Evolutionary conservation across 2,888 invertebrate species (phyloP).

Genomic region (Bursaphelenchus okinawaensis): DNA sequence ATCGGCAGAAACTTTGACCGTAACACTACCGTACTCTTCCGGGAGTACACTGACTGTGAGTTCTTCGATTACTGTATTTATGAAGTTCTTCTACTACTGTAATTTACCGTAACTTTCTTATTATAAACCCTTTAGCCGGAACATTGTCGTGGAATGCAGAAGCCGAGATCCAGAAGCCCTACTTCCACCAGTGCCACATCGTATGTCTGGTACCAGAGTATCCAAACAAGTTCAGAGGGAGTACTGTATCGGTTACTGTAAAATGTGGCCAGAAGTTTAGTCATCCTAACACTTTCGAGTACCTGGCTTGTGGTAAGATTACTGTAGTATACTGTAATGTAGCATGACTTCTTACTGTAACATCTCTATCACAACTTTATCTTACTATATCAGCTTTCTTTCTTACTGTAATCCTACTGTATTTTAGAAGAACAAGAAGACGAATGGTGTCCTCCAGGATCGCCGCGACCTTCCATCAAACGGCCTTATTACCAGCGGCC

Average conservation of each 20-base stretch:
- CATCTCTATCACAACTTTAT: not conserved
- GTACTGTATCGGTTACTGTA: slow-evolving; percentile 58
- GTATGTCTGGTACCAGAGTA: slow-evolving; percentile 60
- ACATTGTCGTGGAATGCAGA: slow-evolving; percentile 59
- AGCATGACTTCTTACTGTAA: not conserved
- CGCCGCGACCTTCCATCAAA: slow-evolving; percentile 7
- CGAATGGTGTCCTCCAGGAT: slow-evolving; percentile 31
- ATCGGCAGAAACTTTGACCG: slow-evolving; percentile 61
- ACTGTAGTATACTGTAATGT: no score
- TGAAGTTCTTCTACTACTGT: not conserved
- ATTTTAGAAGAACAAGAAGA: slow-evolving; percentile 24
- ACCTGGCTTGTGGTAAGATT: slow-evolving; percentile 31
- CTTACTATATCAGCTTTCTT: not conserved
- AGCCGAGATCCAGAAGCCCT: slow-evolving; percentile 59
- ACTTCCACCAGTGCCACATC: slow-evolving; percentile 60
- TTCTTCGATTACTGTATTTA: not conserved
- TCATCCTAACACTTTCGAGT: slow-evolving; percentile 59
- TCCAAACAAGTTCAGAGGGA: slow-evolving; percentile 35
- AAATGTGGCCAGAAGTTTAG: slow-evolving; percentile 57
- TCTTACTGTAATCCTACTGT: not conserved
- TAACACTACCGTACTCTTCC: slow-evolving; percentile 59
- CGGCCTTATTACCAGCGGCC: not conserved
- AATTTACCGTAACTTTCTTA: not conserved
- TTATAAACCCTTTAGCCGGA: slow-evolving; percentile 39
- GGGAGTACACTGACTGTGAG: slow-evolving; percentile 49